These are phyloP conservation scores for Actinernus sp. DNA, from an alignment of 92 coral and sea anemone species.

Conservation along the genomic window DNA sequence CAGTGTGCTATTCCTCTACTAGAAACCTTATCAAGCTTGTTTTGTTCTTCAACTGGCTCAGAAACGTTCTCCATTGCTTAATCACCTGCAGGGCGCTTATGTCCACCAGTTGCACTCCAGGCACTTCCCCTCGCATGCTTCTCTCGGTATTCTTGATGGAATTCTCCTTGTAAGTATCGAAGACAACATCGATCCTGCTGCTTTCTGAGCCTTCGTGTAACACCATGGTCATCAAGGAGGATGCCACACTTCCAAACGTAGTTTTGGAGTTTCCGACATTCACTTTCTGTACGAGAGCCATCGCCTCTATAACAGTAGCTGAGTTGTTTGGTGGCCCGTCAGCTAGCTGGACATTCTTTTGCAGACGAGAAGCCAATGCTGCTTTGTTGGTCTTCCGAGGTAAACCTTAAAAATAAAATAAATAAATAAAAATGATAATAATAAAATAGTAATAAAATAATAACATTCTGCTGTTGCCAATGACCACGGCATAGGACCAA, in stretches of 20 bases:
- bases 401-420: conserved; percentile 23
- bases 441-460: too few relatives aligned
- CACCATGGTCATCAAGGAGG: conserved; percentile 1
- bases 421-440: too few relatives aligned
- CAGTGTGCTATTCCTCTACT: conserved; percentile 6
- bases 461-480: too few relatives aligned
- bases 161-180: conserved; percentile 32
- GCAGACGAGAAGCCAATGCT: conserved; percentile 25
- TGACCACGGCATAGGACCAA: conserved; percentile 67
- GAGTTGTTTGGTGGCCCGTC: conserved; percentile 15
- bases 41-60: conserved; percentile 52
- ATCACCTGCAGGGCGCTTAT: conserved; percentile 32
- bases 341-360: conserved; percentile 28
- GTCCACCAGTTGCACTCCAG: conserved; percentile 24
- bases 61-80: conserved; percentile 49
- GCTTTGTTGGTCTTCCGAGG: conserved; percentile 55
- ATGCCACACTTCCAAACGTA: conserved; percentile 28
- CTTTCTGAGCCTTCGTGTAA: conserved; percentile 21
- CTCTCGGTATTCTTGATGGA: conserved; percentile 60
- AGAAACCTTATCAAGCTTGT: conserved; percentile 33
- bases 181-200: conserved; percentile 30
- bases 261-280: conserved; percentile 18
- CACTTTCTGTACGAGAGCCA: conserved; percentile 48
- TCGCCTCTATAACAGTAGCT: conserved; percentile 54
- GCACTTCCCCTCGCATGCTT: conserved; percentile 47